Percentiles rank a stretch among this genome's conserved stretches.
Evolutionary conservation across 2,113 vertebrate species (phyloP).

Genomic region (Antennarius striatus): DNA sequence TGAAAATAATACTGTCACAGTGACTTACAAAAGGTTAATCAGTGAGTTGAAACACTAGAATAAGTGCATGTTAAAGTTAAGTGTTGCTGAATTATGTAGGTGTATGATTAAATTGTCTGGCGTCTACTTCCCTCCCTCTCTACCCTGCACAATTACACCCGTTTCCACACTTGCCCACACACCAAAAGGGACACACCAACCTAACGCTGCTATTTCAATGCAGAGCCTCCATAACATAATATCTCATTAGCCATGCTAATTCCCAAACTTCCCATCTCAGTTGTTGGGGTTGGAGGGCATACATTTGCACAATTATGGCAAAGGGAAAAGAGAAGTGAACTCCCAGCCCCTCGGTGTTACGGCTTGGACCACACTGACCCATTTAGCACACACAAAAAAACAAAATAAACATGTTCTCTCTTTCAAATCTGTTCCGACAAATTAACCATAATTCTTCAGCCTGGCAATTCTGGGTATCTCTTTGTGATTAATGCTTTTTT

Average conservation of each 20-base stretch:
- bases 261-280: slow-evolving; percentile 87
- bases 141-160: slow-evolving; percentile 10
- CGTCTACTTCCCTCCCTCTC: slow-evolving; percentile 29
- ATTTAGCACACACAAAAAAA: slow-evolving; percentile 83
- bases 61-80: slow-evolving; percentile 34
- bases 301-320: slow-evolving; percentile 99
- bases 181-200: slow-evolving; percentile 46
- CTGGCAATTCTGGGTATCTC: slow-evolving; percentile 89
- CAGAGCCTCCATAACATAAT: slow-evolving; percentile 83
- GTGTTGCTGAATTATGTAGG: slow-evolving; percentile 37
- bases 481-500: slow-evolving; percentile 90
- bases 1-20: not conserved
- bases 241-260: slow-evolving; percentile 89
- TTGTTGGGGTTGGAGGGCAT: slow-evolving; percentile 91
- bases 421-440: slow-evolving; percentile 91
- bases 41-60: slow-evolving; percentile 27
- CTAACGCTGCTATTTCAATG: slow-evolving; percentile 79
- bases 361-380: slow-evolving; percentile 90
- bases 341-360: slow-evolving; percentile 87
- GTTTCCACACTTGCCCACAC: slow-evolving; percentile 32
- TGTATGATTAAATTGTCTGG: slow-evolving; percentile 49
- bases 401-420: slow-evolving; percentile 56
- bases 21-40: slow-evolving; percentile 31
- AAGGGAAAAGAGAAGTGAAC: slow-evolving; percentile 84
- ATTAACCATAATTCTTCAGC: slow-evolving; percentile 92